Base-by-base conservation (phyloP, 2,113 vertebrate species). In the Peucedramus taeniatus region DNA sequence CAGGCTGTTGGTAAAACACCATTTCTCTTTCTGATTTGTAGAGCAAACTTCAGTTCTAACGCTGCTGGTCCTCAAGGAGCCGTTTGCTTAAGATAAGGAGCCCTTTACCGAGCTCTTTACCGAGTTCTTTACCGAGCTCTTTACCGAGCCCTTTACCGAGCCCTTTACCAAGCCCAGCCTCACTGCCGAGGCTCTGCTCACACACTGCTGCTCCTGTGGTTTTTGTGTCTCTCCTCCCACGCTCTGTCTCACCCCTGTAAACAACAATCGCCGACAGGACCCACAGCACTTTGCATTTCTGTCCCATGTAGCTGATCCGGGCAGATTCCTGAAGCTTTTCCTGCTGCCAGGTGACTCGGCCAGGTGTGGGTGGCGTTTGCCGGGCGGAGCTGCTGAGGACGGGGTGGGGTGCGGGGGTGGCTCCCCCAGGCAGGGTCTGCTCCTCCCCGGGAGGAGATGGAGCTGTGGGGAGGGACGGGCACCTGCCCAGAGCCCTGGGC, bases 181-280 rank as follows among this genome's bases (percentile, higher is more conserved):
- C 2, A 1, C 65, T 0, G 49, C 1, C 2, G 20, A 22, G 70
- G 77, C 84, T 89, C 59, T n/a, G 71, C 88, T 82, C 17, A 0
- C 4, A 1, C 28, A 0, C 56, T 8, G 70, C 14, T 3, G 1
- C 28, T 37, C 15, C 9, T 7, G 31, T 10, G 31, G 54, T 14
- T 75, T 39, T 20, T 3, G 4, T 4, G 49, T 17, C 75, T 40
- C 28, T 20, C 23, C 57, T 49, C 75, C 94, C 86, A 51, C 44
- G 0, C 86, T 50, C 93, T 1, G 53, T 9, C 51, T 35, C 6
- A 6, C 54, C 56, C 0, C 76, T 49, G 71, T 54, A 57, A 88
- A 53, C 6, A 74, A 9, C 6, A 47, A 83, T 83, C 51, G 49
- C 70, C 2, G 19, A 0, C 91, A 15, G 70, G n/a, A 51, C 61